These are phyloP conservation scores for Clarias gariepinus DNA, from an alignment of 2,113 vertebrate genomes.

Conservation along the genomic window DNA sequence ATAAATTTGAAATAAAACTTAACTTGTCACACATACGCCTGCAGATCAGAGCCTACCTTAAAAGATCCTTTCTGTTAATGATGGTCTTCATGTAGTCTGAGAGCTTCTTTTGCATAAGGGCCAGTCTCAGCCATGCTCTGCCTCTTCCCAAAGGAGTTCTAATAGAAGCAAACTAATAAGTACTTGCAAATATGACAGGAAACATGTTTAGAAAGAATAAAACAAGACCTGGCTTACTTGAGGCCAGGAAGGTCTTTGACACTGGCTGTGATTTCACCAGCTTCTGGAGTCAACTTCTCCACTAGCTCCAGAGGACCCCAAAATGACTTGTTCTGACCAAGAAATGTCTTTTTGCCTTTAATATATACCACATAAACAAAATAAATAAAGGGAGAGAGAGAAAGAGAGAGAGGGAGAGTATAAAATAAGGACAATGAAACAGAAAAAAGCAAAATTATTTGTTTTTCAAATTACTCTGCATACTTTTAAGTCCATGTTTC, in stretches of 20 bases:
- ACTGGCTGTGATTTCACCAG: slow-evolving; percentile 95
- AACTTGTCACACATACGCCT: not conserved
- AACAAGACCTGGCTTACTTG: slow-evolving; percentile 78
- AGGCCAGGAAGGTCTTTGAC: slow-evolving; percentile 97
- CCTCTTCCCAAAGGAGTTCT: slow-evolving; percentile 96
- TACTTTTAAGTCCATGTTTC: slow-evolving; percentile 96
- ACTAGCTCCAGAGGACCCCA: slow-evolving; percentile 98
- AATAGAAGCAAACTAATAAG: slow-evolving; percentile 35
- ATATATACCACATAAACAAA: not conserved
- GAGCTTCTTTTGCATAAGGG: slow-evolving; percentile 98
- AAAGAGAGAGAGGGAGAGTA: not conserved
- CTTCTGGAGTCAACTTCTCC: slow-evolving; percentile 95
- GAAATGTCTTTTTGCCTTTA: slow-evolving; percentile 95
- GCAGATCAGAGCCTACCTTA: slow-evolving; percentile 76
- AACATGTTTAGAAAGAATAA: not conserved
- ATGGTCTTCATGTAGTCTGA: slow-evolving; percentile 99
- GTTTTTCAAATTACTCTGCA: slow-evolving; percentile 14
- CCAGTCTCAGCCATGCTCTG: slow-evolving; percentile 93
- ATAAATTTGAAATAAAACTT: not conserved
- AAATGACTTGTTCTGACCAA: slow-evolving; percentile 98
- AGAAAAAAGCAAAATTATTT: not conserved
- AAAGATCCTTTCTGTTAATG: slow-evolving; percentile 97
- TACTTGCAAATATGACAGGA: not conserved
- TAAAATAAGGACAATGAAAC: not conserved
- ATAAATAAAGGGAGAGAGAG: not conserved